Evolutionary conservation across 2,797 vertebrate genomes (phyloP).

Genomic region (Netta rufina): DNA sequence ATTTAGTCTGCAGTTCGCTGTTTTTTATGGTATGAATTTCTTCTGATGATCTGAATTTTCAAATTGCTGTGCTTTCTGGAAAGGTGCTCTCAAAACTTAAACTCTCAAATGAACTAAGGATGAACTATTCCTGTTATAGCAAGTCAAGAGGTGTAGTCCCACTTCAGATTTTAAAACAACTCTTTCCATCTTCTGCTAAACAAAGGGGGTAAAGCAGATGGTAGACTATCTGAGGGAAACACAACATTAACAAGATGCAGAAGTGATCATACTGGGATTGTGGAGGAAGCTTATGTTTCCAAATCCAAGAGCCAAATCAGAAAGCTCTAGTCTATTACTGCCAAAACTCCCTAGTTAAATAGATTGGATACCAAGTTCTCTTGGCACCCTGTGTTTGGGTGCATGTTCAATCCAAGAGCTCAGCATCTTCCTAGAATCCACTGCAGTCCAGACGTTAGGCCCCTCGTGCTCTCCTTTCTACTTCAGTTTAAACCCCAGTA

Average conservation of each 20-base stretch:
- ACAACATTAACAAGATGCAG: slow-evolving; percentile 11
- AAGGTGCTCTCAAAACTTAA: background rate
- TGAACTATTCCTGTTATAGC: background rate
- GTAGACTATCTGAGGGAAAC: background rate
- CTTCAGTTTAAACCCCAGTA: background rate
- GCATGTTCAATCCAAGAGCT: background rate
- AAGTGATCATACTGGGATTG: background rate
- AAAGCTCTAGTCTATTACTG: background rate
- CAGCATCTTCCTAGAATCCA: background rate
- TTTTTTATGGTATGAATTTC: background rate
- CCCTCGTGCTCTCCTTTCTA: background rate
- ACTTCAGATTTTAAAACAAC: background rate
- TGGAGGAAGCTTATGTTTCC: background rate
- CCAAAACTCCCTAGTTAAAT: background rate
- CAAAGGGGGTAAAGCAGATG: slow-evolving; percentile 9
- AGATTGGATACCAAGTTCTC: background rate
- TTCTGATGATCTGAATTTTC: background rate
- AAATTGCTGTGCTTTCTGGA: background rate
- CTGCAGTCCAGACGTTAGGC: background rate
- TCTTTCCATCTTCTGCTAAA: slow-evolving; percentile 13
- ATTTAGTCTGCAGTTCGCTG: background rate
- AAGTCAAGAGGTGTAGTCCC: background rate
- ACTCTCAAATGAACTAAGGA: background rate
- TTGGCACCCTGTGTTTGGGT: background rate
- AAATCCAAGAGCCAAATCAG: background rate